A percentile compares a stretch with the other conserved stretches of the same genome.
Evolutionary conservation across 2,888 invertebrate species (phyloP).

Genomic region (Macrophya alboannulata): DNA sequence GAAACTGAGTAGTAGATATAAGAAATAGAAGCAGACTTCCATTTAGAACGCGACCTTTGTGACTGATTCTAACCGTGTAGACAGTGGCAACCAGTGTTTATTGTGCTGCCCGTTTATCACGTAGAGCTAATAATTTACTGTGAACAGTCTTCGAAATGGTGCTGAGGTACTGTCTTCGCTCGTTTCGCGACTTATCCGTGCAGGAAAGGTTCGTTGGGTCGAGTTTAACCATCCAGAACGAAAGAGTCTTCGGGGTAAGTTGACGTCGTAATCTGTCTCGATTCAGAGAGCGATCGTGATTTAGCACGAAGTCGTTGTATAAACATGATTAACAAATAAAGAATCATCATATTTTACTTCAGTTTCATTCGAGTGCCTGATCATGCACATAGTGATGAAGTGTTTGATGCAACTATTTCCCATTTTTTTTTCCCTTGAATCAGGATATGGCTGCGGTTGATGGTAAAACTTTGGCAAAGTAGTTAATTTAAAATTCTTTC

Average conservation of each 20-base stretch:
- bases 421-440: not conserved
- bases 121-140: constrained; percentile 21
- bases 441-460: not conserved
- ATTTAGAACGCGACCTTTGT: not conserved
- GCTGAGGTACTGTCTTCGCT: not conserved
- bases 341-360: not conserved
- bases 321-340: not conserved
- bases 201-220: constrained; percentile 12
- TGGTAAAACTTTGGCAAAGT: not conserved
- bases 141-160: constrained; percentile 21
- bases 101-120: constrained; percentile 18
- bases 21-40: constrained; percentile 4
- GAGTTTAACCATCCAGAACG: constrained; percentile 15
- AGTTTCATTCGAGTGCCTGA: not conserved
- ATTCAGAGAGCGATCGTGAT: not conserved
- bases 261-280: constrained; percentile 3
- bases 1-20: not conserved
- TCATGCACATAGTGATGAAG: too few relatives aligned
- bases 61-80: not conserved
- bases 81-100: constrained; percentile 16
- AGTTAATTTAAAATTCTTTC: not conserved
- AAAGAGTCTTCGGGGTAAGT: not conserved
- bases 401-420: not conserved
- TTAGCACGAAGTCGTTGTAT: not conserved
- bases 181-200: constrained; percentile 2